phyloP scores from a whole-genome alignment of 2,113 vertebrate species.

The Rhea americana region DNA sequence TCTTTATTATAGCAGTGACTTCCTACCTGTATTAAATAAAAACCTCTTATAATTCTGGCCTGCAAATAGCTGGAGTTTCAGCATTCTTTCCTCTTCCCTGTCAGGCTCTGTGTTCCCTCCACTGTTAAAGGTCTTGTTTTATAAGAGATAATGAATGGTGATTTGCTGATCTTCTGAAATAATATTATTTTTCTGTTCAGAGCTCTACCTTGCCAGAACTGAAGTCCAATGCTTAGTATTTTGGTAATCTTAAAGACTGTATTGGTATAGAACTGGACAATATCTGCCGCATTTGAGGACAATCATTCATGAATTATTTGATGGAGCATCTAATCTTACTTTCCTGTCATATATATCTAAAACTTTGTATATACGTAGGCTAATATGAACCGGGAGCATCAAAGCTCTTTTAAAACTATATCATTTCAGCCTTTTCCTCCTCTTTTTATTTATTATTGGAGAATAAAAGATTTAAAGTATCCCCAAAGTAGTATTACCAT shows the following conservation, averaged over 20 bases:
- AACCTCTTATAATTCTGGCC: background rate
- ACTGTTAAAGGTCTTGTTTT: slow-evolving; percentile 1
- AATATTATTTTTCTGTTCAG: background rate
- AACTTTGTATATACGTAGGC: background rate
- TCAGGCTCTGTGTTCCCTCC: background rate
- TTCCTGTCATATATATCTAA: background rate
- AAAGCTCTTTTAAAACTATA: background rate
- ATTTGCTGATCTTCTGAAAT: slow-evolving; percentile 18
- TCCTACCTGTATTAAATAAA: background rate
- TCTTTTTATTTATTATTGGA: background rate
- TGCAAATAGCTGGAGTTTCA: slow-evolving; percentile 1
- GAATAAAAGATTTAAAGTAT: background rate
- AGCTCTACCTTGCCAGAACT: background rate
- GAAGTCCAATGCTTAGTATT: background rate
- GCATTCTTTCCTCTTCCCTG: slow-evolving; percentile 36
- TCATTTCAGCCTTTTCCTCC: background rate
- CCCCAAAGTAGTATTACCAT: background rate
- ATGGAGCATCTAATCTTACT: background rate
- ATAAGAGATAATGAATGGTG: background rate
- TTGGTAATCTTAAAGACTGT: background rate
- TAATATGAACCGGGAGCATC: background rate
- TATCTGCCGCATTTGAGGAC: background rate
- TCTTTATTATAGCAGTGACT: background rate
- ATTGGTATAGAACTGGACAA: background rate
- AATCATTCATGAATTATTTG: background rate